Percentiles rank a stretch among this genome's conserved stretches.
Conservation (phyloP, 2,113 vertebrate species). For the Petrocephalus microphthalmus region DNA sequence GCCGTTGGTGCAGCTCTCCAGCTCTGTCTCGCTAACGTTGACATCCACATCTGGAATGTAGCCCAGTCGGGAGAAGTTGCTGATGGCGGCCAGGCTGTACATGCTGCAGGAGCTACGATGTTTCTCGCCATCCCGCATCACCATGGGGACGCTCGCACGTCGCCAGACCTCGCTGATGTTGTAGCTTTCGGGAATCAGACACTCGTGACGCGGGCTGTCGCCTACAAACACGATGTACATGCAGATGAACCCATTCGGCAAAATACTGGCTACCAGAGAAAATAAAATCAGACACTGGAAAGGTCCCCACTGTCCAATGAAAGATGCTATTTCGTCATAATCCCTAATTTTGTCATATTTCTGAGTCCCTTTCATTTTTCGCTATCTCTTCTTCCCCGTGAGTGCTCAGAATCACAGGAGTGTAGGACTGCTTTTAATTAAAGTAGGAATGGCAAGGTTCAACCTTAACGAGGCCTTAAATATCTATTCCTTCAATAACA, state of each 20-base stretch:
- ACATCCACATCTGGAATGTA: slow-evolving; percentile 43
- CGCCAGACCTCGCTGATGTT: slow-evolving; percentile 48
- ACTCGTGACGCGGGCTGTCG: slow-evolving; percentile 48
- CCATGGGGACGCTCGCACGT: slow-evolving; percentile 43
- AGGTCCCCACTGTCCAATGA: slow-evolving; percentile 62
- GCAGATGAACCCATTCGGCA: slow-evolving; percentile 51
- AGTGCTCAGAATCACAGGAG: neutral
- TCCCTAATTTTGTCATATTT: slow-evolving; percentile 40
- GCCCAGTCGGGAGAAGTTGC: slow-evolving; percentile 38
- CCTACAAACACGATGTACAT: slow-evolving; percentile 53
- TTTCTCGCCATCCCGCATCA: slow-evolving; percentile 25
- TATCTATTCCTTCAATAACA: neutral
- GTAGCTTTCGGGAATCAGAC: slow-evolving; percentile 43
- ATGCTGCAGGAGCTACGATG: slow-evolving; percentile 48
- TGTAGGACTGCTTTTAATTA: neutral
- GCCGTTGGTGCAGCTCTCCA: slow-evolving; percentile 51
- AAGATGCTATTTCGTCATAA: slow-evolving; percentile 63
- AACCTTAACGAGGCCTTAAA: neutral
- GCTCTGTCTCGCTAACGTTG: slow-evolving; percentile 46
- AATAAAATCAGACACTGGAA: slow-evolving; percentile 63
- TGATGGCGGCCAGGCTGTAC: slow-evolving; percentile 45
- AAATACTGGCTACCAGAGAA: slow-evolving; percentile 44
- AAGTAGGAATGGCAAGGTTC: neutral
- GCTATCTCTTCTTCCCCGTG: neutral
- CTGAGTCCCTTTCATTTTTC: neutral